These are phyloP conservation scores for Cherax destructor DNA, from an alignment of 1,140 invertebrate species.

Conservation along the genomic window DNA sequence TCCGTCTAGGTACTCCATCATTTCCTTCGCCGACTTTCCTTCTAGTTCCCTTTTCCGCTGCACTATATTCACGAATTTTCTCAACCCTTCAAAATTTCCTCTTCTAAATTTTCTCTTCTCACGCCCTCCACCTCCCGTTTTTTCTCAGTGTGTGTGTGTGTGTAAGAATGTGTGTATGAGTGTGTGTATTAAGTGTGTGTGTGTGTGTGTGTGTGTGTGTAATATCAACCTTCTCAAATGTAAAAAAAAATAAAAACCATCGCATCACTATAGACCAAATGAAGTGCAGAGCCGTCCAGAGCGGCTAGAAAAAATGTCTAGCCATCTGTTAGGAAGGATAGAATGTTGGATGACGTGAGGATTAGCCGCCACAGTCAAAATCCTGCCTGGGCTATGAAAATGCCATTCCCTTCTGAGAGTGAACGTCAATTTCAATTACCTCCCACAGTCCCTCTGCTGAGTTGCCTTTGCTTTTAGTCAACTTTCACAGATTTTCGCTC, in stretches of 20 bases:
- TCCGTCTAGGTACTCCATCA: too few relatives aligned
- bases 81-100: too few relatives aligned
- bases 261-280: background rate
- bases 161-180: too few relatives aligned
- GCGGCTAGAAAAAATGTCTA: constrained; percentile 4
- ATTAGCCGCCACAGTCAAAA: constrained; percentile 60
- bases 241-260: too few relatives aligned
- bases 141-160: too few relatives aligned
- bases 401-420: constrained; percentile 63
- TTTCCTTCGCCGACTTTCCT: too few relatives aligned
- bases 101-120: too few relatives aligned
- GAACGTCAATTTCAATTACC: constrained; percentile 67
- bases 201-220: background rate
- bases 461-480: constrained; percentile 49
- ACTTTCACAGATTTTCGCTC: constrained; percentile 39
- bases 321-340: constrained; percentile 31
- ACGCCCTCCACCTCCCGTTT: too few relatives aligned
- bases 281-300: background rate
- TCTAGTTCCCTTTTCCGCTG: too few relatives aligned
- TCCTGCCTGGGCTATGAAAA: constrained; percentile 59
- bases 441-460: constrained; percentile 10
- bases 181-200: background rate
- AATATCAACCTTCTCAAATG: background rate
- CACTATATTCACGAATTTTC: too few relatives aligned
- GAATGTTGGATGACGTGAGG: constrained; percentile 50